Conservation (phyloP, 2,888 invertebrate genomes). For the Polymixis flavicincta region DNA sequence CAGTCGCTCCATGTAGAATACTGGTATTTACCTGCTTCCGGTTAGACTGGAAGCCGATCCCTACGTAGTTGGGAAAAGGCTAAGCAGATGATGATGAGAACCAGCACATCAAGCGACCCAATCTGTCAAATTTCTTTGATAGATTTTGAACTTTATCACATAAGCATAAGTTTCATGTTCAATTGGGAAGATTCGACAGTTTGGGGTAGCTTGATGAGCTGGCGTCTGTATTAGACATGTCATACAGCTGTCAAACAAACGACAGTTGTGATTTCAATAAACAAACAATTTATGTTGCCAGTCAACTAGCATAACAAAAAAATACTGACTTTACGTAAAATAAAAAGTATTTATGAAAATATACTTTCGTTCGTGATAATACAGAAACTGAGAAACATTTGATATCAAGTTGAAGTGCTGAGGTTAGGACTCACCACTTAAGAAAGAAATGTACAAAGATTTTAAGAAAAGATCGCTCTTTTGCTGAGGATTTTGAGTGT, state of each 20-base stretch:
- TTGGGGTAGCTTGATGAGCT: no score
- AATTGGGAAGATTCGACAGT: no score
- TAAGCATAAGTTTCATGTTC: no score
- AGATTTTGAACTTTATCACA: no score
- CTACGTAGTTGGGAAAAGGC: no score
- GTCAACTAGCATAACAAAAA: not conserved
- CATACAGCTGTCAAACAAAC: not conserved
- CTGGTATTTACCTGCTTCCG: no score
- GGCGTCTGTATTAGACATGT: no score
- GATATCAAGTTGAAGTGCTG: not conserved
- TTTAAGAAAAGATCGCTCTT: not conserved
- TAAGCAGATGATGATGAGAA: no score
- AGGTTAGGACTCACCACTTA: not conserved
- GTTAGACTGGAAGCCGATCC: no score
- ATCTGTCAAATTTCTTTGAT: no score
- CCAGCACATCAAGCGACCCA: not conserved
- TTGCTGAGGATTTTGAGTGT: not conserved
- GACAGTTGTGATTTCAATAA: not conserved
- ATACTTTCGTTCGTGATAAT: not conserved
- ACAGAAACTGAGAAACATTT: not conserved
- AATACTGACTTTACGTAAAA: not conserved
- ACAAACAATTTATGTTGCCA: not conserved
- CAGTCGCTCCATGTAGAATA: no score
- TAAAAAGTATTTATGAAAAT: not conserved
- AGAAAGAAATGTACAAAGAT: not conserved